Evolutionary conservation across 1,140 invertebrate species (phyloP).

Genomic region (Dysdera silvatica): DNA sequence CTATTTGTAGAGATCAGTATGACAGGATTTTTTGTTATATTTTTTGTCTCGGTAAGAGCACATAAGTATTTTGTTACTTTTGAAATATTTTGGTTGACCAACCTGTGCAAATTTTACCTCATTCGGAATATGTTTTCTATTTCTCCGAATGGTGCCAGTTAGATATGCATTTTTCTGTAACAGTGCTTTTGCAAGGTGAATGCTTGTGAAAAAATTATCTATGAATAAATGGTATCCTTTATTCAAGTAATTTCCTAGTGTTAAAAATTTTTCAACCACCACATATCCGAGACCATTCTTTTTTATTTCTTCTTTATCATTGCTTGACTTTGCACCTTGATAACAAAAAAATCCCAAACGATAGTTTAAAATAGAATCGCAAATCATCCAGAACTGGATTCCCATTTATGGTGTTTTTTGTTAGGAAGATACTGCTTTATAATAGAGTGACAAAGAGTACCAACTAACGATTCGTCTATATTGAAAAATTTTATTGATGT

Average conservation of each 20-base stretch:
- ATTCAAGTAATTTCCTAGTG: not conserved
- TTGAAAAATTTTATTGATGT: not conserved
- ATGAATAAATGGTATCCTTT: not conserved
- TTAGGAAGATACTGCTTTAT: constrained; percentile 7
- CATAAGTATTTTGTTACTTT: no score
- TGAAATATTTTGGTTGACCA: no score
- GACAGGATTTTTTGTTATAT: no score
- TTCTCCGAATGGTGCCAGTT: no score
- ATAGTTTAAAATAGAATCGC: not conserved
- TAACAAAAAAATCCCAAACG: not conserved
- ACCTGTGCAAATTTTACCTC: no score
- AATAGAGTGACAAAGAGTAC: not conserved
- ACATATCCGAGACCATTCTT: not conserved
- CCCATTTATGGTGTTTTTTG: constrained; percentile 5
- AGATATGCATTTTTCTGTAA: no score
- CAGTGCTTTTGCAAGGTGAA: no score
- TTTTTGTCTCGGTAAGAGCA: no score
- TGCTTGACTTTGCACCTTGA: constrained; percentile 36
- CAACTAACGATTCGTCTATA: constrained; percentile 4
- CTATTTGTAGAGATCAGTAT: not conserved
- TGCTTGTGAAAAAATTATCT: no score
- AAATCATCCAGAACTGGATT: not conserved
- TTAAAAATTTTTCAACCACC: no score
- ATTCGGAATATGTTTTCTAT: no score
- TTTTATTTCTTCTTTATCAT: constrained; percentile 2